A percentile compares a stretch with the other conserved stretches of the same genome.
phyloP scores from a whole-genome alignment of 2,797 vertebrate genomes.

The Potorous gilbertii region DNA sequence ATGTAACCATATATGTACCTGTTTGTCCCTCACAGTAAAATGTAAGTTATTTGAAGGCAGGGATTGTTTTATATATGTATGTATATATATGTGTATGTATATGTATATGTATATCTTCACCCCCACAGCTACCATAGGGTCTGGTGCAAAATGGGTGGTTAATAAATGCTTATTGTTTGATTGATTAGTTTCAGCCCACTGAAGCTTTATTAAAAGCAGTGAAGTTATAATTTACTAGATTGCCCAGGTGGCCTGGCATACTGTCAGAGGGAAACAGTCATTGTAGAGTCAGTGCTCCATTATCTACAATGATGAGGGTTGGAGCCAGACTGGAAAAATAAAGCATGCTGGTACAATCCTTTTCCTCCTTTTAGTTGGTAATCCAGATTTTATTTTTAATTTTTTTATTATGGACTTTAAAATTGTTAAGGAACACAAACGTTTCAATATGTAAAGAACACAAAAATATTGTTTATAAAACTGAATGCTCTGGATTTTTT shows the following conservation, averaged over 20 bases:
- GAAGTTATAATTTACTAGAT: constrained; percentile 49
- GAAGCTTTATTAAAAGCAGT: not conserved
- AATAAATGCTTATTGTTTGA: not conserved
- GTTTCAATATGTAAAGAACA: not conserved
- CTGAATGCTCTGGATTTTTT: not conserved
- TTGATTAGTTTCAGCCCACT: constrained; percentile 22
- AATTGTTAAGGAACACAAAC: not conserved
- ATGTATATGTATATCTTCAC: not conserved
- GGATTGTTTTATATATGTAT: not conserved
- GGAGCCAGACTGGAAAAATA: not conserved
- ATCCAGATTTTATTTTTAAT: not conserved
- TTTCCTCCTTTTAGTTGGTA: not conserved
- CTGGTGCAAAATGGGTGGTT: not conserved
- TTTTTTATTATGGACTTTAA: not conserved
- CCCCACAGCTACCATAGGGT: not conserved
- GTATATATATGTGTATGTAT: too few species aligned
- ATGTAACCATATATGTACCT: not conserved
- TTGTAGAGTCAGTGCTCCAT: not conserved
- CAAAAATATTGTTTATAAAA: not conserved
- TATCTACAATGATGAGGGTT: constrained; percentile 26
- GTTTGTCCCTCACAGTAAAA: not conserved
- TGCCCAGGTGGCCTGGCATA: not conserved
- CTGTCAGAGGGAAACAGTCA: constrained; percentile 26
- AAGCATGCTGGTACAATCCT: not conserved
- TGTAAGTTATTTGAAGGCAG: not conserved